Evolutionary conservation across 2,113 vertebrate species (phyloP), one percentile per base, ranked within the genome.

Genomic region (Boulengeromyrus knoepffleri): DNA sequence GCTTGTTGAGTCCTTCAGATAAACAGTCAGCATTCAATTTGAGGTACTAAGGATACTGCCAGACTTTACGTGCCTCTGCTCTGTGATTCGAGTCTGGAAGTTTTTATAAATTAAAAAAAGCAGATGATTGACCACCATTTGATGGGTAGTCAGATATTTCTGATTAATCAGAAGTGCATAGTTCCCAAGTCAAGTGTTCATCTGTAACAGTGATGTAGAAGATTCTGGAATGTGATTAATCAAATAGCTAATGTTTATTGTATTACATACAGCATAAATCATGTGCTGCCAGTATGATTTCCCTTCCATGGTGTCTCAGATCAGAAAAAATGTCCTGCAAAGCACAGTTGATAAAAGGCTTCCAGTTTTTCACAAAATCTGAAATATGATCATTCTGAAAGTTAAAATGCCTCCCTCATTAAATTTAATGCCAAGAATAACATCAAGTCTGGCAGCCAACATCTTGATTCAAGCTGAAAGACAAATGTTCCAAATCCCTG

Each of bases 261-360:
- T 87, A 87, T 87, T 87, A 56, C 85, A 87, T 53, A 39, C 49
- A 53, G 85, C 85, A 87, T 87, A 53, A 87, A 87, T 87, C 85
- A 50, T 56, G 85, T 15, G 9, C 45, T 85, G 50, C n/a, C 49
- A 36, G 49, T 56, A 27, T 56, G 74, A 80, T 53, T 87, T 87
- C 85, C 50, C 27, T 53, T 87, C 31, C 27, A 19, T 5, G 50
- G 24, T 21, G 46, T 56, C 85, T 87, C 85, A 86, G 45, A 87
- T 87, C 85, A 87, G 85, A 56, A 87, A 36, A 87, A 87, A 87
- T 56, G 85, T 47, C 85, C 50, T 53, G 85, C 36, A 87, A 56
- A 53, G 45, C 36, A 9, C 50, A 53, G 47, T 87, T 87, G 27
- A 87, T 87, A 87, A 87, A 87, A 87, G 47, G 50, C n/a, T 87